phyloP scores from a whole-genome alignment of 2,113 vertebrate species.

The Triplophysa dalaica region DNA sequence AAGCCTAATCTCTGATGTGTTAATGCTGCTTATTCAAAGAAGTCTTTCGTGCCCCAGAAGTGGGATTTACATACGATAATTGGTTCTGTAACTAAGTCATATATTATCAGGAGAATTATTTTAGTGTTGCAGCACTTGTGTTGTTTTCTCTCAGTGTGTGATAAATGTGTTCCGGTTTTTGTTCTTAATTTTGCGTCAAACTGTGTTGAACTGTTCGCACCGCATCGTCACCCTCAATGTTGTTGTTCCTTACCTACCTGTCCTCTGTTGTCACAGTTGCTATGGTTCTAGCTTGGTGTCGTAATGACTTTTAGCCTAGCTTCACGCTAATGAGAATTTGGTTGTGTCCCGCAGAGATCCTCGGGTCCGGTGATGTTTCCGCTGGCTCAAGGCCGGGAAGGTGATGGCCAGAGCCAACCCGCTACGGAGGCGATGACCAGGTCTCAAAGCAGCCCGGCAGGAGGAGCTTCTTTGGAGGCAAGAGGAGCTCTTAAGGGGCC shows the following conservation, averaged over 20 bases:
- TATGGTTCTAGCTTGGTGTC: slow-evolving; percentile 50
- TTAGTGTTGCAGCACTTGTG: slow-evolving; percentile 50
- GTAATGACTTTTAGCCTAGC: slow-evolving; percentile 48
- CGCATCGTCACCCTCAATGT: slow-evolving; percentile 40
- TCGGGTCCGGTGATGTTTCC: slow-evolving; percentile 64
- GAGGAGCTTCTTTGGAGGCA: slow-evolving; percentile 43
- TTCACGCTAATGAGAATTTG: slow-evolving; percentile 34
- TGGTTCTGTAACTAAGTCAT: slow-evolving; percentile 60
- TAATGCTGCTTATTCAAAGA: slow-evolving; percentile 61
- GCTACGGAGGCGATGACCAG: slow-evolving; percentile 54
- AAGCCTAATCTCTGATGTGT: slow-evolving; percentile 54
- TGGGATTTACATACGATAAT: slow-evolving; percentile 70
- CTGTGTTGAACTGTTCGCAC: not conserved
- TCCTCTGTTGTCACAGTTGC: slow-evolving; percentile 56
- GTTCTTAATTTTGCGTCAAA: slow-evolving; percentile 36
- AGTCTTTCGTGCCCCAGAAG: slow-evolving; percentile 49
- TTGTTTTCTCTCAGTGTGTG: slow-evolving; percentile 1
- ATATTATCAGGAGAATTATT: slow-evolving; percentile 57
- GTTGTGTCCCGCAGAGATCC: slow-evolving; percentile 66
- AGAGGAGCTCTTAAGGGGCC: slow-evolving; percentile 62
- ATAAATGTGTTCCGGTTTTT: slow-evolving; percentile 36
- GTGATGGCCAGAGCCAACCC: slow-evolving; percentile 55
- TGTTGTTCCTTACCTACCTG: slow-evolving; percentile 41
- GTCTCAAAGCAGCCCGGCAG: slow-evolving; percentile 66
- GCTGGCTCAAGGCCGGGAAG: slow-evolving; percentile 53